A percentile compares a stretch with the other conserved stretches of the same genome.
phyloP scores from a whole-genome alignment of 1,140 invertebrate species.

The Drosophila equinoxialis region DNA sequence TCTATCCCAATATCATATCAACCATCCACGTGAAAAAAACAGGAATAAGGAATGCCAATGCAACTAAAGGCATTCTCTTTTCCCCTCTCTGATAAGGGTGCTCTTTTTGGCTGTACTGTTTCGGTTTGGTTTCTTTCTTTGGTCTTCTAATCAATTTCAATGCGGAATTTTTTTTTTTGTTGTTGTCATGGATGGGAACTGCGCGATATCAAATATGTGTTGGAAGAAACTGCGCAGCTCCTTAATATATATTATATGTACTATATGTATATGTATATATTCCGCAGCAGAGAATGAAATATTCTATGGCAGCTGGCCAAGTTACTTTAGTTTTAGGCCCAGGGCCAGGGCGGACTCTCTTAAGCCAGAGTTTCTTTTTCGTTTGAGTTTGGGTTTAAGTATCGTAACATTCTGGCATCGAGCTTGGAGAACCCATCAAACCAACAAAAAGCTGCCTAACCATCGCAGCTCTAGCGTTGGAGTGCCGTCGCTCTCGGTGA shows the following conservation, averaged over 20 bases:
- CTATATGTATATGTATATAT: background rate
- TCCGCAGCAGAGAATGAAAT: constrained; percentile 31
- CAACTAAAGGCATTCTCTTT: background rate
- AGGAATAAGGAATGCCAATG: constrained; percentile 12
- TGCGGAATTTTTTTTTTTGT: constrained; percentile 45
- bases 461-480: background rate
- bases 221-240: constrained; percentile 61
- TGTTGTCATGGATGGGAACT: background rate
- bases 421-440: constrained; percentile 4
- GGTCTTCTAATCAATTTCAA: constrained; percentile 58
- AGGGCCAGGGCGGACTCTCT: background rate
- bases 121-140: background rate
- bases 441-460: constrained; percentile 24
- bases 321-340: constrained; percentile 23
- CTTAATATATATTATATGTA: background rate
- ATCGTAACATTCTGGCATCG: constrained; percentile 35
- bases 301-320: constrained; percentile 31
- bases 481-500: constrained; percentile 58
- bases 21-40: background rate
- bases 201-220: constrained; percentile 31
- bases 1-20: constrained; percentile 20
- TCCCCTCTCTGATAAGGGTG: constrained; percentile 45
- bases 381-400: constrained; percentile 30
- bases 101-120: background rate
- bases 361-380: background rate